Evolutionary conservation across 2,888 invertebrate species (phyloP).

Genomic region (Ophion slaviceki): DNA sequence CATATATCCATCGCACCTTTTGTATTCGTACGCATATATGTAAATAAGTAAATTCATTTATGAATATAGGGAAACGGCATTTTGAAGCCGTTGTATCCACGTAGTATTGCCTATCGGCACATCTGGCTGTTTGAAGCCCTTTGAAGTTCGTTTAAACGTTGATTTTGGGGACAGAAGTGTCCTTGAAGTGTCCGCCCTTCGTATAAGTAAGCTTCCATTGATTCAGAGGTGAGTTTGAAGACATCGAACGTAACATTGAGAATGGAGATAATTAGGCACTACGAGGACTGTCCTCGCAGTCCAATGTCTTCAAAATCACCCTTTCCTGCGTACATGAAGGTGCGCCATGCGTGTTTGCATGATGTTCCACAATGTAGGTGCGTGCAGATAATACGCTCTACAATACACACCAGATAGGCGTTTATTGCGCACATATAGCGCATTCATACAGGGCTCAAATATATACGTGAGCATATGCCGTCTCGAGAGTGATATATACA

Average conservation of each 20-base stretch:
- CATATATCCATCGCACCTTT: background rate
- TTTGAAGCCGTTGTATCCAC: too few species aligned
- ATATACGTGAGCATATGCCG: constrained; percentile 32
- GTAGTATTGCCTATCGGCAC: too few species aligned
- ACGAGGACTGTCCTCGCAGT: background rate
- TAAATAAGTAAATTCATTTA: background rate
- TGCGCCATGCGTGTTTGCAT: constrained; percentile 26
- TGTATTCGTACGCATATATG: background rate
- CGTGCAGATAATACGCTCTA: constrained; percentile 54
- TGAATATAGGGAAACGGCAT: background rate
- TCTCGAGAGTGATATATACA: constrained; percentile 34
- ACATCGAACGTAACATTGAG: background rate
- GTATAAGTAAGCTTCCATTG: background rate
- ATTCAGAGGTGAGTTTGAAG: background rate
- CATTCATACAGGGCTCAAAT: background rate
- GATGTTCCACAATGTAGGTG: constrained; percentile 34
- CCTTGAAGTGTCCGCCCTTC: background rate
- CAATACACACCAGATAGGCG: constrained; percentile 12
- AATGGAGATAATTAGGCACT: background rate
- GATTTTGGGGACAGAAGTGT: too few species aligned
- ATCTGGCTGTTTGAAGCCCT: too few species aligned
- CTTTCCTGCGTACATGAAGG: background rate
- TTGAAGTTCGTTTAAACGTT: too few species aligned
- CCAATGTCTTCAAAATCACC: background rate
- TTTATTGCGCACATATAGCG: background rate